These are phyloP conservation scores for Gallinago jamesoni DNA, from an alignment of 2,113 vertebrate genomes.

Conservation along the genomic window DNA sequence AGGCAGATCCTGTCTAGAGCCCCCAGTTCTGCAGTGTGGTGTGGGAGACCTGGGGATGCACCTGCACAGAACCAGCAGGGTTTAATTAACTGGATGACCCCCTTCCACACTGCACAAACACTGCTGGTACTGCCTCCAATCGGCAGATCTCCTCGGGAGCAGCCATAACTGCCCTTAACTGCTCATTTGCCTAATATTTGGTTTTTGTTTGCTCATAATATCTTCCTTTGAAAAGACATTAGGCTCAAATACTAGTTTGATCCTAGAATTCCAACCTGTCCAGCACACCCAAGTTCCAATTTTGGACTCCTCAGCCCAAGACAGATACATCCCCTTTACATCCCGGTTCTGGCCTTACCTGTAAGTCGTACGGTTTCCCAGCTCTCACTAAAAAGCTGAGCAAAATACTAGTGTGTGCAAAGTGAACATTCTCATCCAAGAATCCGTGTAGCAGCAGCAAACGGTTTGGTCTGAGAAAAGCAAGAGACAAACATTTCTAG, in stretches of 20 bases:
- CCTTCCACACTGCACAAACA: not conserved
- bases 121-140: not conserved
- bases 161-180: not conserved
- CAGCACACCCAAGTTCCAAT: not conserved
- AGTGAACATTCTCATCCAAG: constrained; percentile 86
- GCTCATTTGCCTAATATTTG: not conserved
- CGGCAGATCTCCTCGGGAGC: not conserved
- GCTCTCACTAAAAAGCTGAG: constrained; percentile 85
- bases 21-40: not conserved
- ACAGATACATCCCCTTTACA: not conserved
- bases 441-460: constrained; percentile 83
- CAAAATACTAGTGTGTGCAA: constrained; percentile 85
- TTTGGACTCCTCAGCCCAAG: not conserved
- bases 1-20: not conserved
- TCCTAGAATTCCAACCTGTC: not conserved
- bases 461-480: constrained; percentile 77
- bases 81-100: not conserved
- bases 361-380: constrained; percentile 83
- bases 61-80: not conserved
- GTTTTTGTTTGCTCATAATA: not conserved
- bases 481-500: constrained; percentile 19
- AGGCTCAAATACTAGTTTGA: not conserved
- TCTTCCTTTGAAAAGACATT: not conserved
- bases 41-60: not conserved
- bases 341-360: constrained; percentile 68